phyloP scores from a whole-genome alignment of 2,888 invertebrate species.

The Pyrocoelia pectoralis region DNA sequence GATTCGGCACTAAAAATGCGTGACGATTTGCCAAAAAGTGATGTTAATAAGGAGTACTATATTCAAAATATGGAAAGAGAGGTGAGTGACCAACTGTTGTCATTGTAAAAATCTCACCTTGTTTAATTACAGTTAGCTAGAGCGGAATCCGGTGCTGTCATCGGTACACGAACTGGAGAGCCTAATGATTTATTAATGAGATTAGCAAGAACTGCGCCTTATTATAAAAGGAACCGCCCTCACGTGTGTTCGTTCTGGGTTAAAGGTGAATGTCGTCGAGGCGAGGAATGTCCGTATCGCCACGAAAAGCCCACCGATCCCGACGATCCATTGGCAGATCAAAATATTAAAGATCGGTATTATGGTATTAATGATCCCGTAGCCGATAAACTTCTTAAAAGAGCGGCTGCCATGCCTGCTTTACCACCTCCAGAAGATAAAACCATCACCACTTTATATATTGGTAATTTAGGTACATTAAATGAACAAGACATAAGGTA shows the following conservation, averaged over 20 bases:
- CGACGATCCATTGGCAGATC: conserved; percentile 94
- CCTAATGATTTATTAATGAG: conserved; percentile 85
- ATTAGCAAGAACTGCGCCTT: conserved; percentile 90
- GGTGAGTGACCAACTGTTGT: conserved; percentile 56
- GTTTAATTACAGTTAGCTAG: conserved; percentile 49
- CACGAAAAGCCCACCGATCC: conserved; percentile 98
- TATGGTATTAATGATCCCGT: conserved; percentile 97
- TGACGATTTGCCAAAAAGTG: conserved; percentile 90
- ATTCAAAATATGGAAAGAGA: conserved; percentile 90
- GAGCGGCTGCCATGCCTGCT: conserved; percentile 93
- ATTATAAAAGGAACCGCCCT: conserved; percentile 93
- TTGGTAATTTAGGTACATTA: conserved; percentile 94
- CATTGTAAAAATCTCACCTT: background rate
- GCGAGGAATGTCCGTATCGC: conserved; percentile 95
- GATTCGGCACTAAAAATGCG: conserved; percentile 90
- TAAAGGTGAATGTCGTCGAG: conserved; percentile 96
- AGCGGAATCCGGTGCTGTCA: conserved; percentile 62
- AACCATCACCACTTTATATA: conserved; percentile 94
- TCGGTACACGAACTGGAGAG: conserved; percentile 77
- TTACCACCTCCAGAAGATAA: conserved; percentile 95
- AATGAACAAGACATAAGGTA: conserved; percentile 86
- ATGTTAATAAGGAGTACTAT: conserved; percentile 95
- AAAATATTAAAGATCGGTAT: conserved; percentile 94
- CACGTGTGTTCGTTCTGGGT: conserved; percentile 99
- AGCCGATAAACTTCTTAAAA: conserved; percentile 89